Evolutionary conservation across 2,888 invertebrate genomes (phyloP).

Genomic region (Tetragonisca angustula): DNA sequence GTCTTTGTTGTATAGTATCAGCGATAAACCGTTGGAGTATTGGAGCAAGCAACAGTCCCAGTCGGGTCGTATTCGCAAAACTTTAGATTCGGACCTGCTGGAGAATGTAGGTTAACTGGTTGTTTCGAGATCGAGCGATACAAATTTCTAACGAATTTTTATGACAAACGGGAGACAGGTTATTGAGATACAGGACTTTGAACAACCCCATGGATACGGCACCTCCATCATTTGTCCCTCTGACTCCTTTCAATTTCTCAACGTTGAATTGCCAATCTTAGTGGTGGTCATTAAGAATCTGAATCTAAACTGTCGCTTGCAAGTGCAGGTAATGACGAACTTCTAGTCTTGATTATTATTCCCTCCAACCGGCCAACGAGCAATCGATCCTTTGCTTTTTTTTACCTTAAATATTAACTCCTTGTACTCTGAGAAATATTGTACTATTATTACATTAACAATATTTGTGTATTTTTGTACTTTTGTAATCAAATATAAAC

Average conservation of each 20-base stretch:
- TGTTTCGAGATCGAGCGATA: no score
- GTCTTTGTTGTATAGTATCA: constrained; percentile 92
- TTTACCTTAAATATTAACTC: no score
- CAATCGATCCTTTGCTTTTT: no score
- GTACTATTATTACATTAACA: no score
- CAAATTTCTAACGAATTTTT: not conserved
- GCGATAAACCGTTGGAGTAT: constrained; percentile 93
- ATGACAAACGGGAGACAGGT: constrained; percentile 87
- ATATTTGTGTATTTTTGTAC: no score
- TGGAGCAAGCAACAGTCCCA: constrained; percentile 89
- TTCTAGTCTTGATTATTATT: not conserved
- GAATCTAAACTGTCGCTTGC: constrained; percentile 97
- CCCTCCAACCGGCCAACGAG: no score
- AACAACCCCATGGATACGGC: constrained; percentile 96
- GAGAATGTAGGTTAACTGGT: constrained; percentile 70
- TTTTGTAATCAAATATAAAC: no score
- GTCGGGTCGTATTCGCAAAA: constrained; percentile 69
- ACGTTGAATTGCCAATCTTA: constrained; percentile 96
- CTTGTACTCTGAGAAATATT: no score
- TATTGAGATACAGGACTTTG: constrained; percentile 93
- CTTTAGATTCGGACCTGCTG: constrained; percentile 71
- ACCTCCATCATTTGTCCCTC: constrained; percentile 97
- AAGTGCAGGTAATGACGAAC: constrained; percentile 91
- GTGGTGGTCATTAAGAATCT: constrained; percentile 98
- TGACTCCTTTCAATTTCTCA: constrained; percentile 94